A percentile compares a stretch with the other conserved stretches of the same genome.
Conservation (phyloP, 2,113 vertebrate species). For the Nymphicus hollandicus region DNA sequence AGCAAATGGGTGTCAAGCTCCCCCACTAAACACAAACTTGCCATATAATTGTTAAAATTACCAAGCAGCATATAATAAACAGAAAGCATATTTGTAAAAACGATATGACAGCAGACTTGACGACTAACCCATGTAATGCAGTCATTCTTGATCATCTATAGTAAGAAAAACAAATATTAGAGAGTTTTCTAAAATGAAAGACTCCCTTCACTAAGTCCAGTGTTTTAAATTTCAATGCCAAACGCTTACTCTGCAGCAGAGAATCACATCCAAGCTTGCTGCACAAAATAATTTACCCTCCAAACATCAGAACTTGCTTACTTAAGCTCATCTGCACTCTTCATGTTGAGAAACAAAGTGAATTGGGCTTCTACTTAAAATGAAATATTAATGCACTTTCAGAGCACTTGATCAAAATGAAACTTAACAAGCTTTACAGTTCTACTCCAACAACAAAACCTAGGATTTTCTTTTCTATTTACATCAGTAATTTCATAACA, state of each 20-base stretch:
- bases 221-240: neutral
- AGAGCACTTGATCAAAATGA: conserved; percentile 9
- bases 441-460: neutral
- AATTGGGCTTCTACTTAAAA: conserved; percentile 12
- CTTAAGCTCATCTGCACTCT: neutral
- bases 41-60: neutral
- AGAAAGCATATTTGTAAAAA: neutral
- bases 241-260: neutral
- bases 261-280: neutral
- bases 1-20: neutral
- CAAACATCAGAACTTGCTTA: neutral
- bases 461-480: neutral
- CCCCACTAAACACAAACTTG: neutral
- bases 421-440: neutral
- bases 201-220: neutral
- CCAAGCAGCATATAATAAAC: neutral
- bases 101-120: neutral
- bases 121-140: neutral
- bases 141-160: neutral
- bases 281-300: neutral
- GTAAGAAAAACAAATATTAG: neutral
- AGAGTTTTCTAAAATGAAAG: neutral
- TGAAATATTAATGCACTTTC: neutral
- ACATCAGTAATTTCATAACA: neutral
- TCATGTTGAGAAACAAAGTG: neutral